Percentiles rank a stretch among this genome's conserved stretches.
phyloP scores from a whole-genome alignment of 2,888 invertebrate genomes.

The Myathropa florea region DNA sequence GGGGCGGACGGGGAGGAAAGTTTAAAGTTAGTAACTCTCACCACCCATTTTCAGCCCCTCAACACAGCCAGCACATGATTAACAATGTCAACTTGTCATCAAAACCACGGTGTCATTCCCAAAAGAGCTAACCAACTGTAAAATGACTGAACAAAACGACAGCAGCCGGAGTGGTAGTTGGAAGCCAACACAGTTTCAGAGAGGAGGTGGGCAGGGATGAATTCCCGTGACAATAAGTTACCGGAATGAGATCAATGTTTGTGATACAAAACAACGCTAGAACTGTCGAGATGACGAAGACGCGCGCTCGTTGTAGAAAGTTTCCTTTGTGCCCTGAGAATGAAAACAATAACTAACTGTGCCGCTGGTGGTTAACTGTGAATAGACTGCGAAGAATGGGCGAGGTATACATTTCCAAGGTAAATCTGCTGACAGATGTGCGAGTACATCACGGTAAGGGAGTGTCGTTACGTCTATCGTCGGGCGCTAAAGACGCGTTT shows the following conservation, averaged over 20 bases:
- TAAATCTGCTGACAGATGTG: slow-evolving; percentile 10
- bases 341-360: slow-evolving; percentile 46
- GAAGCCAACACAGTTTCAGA: not conserved
- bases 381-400: slow-evolving; percentile 7
- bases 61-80: slow-evolving; percentile 43
- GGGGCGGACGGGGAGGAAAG: not conserved
- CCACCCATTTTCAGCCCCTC: not conserved
- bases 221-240: slow-evolving; percentile 22
- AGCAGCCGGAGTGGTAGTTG: not conserved
- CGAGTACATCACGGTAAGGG: not conserved
- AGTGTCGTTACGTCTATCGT: not conserved
- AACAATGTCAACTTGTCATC: slow-evolving; percentile 64
- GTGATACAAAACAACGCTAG: slow-evolving; percentile 11
- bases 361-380: slow-evolving; percentile 39
- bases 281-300: not conserved
- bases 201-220: not conserved
- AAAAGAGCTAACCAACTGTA: slow-evolving; percentile 64
- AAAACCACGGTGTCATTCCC: slow-evolving; percentile 52
- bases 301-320: slow-evolving; percentile 21
- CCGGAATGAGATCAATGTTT: slow-evolving; percentile 60
- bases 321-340: slow-evolving; percentile 17
- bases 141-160: slow-evolving; percentile 48
- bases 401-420: slow-evolving; percentile 56
- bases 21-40: not conserved
- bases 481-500: slow-evolving; percentile 22